Conservation (phyloP, 2,113 vertebrate species). For the Rhinichthys klamathensis region DNA sequence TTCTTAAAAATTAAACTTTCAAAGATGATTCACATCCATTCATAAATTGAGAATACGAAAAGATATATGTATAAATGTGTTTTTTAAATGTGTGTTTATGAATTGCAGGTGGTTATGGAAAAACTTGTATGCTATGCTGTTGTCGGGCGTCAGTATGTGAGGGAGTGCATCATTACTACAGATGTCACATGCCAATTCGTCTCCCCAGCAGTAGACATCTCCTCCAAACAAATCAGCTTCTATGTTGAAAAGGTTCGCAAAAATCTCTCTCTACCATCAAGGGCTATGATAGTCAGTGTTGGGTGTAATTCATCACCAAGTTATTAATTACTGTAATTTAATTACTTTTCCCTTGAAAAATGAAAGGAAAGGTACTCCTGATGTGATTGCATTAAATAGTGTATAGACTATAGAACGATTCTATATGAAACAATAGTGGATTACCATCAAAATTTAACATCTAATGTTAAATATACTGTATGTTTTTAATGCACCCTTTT, state of each 20-base stretch:
- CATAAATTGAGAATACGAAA: slow-evolving; percentile 26
- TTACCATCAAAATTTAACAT: too few relatives aligned
- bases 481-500: too few relatives aligned
- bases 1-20: slow-evolving; percentile 5
- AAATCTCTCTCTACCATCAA: neutral
- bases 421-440: too few relatives aligned
- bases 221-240: slow-evolving; percentile 79
- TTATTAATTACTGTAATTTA: too few relatives aligned
- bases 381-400: too few relatives aligned
- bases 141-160: slow-evolving; percentile 66
- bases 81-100: slow-evolving; percentile 17
- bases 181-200: slow-evolving; percentile 82
- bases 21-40: slow-evolving; percentile 2
- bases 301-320: too few relatives aligned
- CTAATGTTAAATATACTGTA: too few relatives aligned
- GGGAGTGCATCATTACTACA: slow-evolving; percentile 74
- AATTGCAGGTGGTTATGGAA: slow-evolving; percentile 78
- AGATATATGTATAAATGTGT: neutral
- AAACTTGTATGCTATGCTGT: slow-evolving; percentile 78
- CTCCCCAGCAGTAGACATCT: slow-evolving; percentile 77
- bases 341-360: too few relatives aligned
- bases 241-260: slow-evolving; percentile 77
- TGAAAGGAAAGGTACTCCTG: too few relatives aligned
- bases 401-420: too few relatives aligned
- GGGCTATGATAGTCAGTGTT: neutral